Percentiles rank a stretch among this genome's conserved stretches.
These are phyloP conservation scores for Rhinophrynus dorsalis DNA, from an alignment of 2,797 vertebrate species.

Conservation along the genomic window DNA sequence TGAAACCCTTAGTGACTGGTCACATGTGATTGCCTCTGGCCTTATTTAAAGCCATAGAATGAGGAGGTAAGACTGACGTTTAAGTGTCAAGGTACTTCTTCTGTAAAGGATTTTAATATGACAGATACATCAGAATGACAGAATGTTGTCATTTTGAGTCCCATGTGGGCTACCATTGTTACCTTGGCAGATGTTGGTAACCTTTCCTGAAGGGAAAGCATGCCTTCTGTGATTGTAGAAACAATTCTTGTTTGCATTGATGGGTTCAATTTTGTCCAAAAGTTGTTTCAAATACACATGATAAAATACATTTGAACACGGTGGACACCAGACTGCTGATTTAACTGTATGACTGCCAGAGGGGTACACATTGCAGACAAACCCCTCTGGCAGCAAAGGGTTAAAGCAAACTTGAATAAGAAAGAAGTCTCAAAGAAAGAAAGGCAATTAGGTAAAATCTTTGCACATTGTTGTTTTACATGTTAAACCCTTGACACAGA, in stretches of 20 bases:
- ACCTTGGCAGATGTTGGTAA: conserved; percentile 4
- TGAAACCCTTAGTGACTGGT: conserved; percentile 67
- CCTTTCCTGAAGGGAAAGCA: conserved; percentile 6
- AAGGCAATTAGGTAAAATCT: background rate
- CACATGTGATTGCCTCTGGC: conserved; percentile 70
- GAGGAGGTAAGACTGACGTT: conserved; percentile 66
- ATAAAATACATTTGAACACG: conserved; percentile 10
- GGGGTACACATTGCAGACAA: too few relatives aligned
- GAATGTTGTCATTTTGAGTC: conserved; percentile 48
- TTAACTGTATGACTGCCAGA: too few relatives aligned
- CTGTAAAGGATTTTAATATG: conserved; percentile 62
- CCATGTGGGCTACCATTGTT: conserved; percentile 6
- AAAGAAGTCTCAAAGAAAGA: too few relatives aligned
- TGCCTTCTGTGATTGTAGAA: background rate
- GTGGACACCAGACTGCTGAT: background rate
- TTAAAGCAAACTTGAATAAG: too few relatives aligned
- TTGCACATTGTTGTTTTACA: too few relatives aligned
- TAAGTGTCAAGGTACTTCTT: conserved; percentile 65
- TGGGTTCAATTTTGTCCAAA: conserved; percentile 24
- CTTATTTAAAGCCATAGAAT: conserved; percentile 64
- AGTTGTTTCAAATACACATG: conserved; percentile 42
- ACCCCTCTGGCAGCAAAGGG: too few relatives aligned
- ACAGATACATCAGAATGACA: conserved; percentile 64
- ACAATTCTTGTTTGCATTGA: conserved; percentile 20
- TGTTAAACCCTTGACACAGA: too few relatives aligned